These are phyloP conservation scores for Drosophila peninsularis DNA, from an alignment of 2,888 invertebrate genomes.

Conservation along the genomic window DNA sequence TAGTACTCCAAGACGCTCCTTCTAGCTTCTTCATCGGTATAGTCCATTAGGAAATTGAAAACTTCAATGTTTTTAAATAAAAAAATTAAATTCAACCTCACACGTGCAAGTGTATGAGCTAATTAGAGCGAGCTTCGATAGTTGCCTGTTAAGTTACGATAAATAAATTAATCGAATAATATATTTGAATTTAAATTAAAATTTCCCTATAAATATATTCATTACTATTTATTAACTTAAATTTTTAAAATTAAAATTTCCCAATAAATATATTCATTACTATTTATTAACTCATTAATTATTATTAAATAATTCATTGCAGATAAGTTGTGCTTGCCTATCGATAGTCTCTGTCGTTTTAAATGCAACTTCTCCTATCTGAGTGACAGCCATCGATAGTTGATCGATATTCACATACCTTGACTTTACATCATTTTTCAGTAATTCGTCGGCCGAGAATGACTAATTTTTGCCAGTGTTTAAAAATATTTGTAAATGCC, in stretches of 20 bases:
- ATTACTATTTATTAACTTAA: background rate
- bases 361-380: background rate
- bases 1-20: slow-evolving; percentile 38
- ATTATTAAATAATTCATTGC: background rate
- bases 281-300: background rate
- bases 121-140: slow-evolving; percentile 10
- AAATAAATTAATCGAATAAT: slow-evolving; percentile 11
- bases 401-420: slow-evolving; percentile 37
- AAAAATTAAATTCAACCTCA: slow-evolving; percentile 15
- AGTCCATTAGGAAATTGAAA: slow-evolving; percentile 8
- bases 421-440: slow-evolving; percentile 61
- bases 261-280: too few species aligned
- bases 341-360: slow-evolving; percentile 10
- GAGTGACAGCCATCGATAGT: slow-evolving; percentile 29
- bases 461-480: slow-evolving; percentile 74
- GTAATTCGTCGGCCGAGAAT: slow-evolving; percentile 67
- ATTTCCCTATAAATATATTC: too few species aligned
- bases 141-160: background rate
- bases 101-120: slow-evolving; percentile 54
- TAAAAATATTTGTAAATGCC: slow-evolving; percentile 63
- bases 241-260: too few species aligned
- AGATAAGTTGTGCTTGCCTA: background rate
- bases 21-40: slow-evolving; percentile 21
- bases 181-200: too few species aligned
- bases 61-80: background rate